Evolutionary conservation across 2,113 vertebrate genomes (phyloP), one percentile per base, ranked within the genome.

Genomic region (Eptesicus fuscus): DNA sequence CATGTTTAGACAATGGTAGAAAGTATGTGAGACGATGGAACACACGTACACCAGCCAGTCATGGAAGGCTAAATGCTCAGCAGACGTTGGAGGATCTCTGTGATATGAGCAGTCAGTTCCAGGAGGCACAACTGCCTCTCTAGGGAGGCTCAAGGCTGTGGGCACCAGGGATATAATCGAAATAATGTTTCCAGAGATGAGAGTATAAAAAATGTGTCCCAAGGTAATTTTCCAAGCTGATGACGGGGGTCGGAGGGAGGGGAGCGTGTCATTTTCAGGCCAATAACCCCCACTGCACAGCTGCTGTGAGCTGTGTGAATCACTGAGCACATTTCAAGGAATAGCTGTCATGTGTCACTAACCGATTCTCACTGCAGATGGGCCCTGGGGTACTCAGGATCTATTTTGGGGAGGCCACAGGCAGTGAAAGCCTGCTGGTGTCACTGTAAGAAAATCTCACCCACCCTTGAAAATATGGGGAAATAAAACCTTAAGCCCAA

Each of bases 301-400:
- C 79, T 7, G 0, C 88, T 84, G 59, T 59, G 83, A 94, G 83
- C 69, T 95, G n/a, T 91, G 70, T 88, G 91, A 96, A 16, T 94
- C 95, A 94, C 83, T 63, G 93, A 97, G 80, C 88, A 93, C 40
- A 94, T 97, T 97, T 93, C 83, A 95, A 83, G 90, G 74, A 80
- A 84, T 7, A 80, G 83, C 17, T 89, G 79, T 95, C 88, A 79
- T 78, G 71, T 91, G 90, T 95, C 96, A 95, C 96, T 96, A 91
- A 92, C 25, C 0, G 37, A 91, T 86, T 97, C 79, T 93, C 80
- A 70, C 73, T 67, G 35, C 44, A 84, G 71, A 94, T 93, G 56
- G 90, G 28, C 76, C 95, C 90, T 49, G 7, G 51, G 65, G 47
- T 65, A 61, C 74, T 89, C 17, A 32, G 79, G 18, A 37, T 92